Evolutionary conservation across 2,888 invertebrate genomes (phyloP).

Genomic region (Ceraclea dissimilis): DNA sequence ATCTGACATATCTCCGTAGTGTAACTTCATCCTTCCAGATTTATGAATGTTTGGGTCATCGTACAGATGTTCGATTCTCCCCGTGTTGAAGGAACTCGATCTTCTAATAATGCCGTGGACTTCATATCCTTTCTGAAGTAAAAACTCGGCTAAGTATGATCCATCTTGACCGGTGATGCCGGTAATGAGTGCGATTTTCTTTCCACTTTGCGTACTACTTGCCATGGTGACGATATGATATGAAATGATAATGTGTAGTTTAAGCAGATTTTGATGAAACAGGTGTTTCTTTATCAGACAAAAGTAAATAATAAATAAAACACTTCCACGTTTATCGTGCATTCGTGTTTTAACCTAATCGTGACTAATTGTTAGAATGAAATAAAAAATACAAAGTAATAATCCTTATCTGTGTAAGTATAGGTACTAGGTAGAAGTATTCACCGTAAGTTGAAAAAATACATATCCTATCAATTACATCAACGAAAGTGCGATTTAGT

Average conservation of each 20-base stretch:
- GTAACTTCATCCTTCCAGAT: conserved; percentile 84
- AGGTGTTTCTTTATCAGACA: not conserved
- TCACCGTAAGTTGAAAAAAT: no score
- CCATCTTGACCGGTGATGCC: conserved; percentile 99
- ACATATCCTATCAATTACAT: no score
- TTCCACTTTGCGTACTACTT: conserved; percentile 24
- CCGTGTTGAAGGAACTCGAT: conserved; percentile 94
- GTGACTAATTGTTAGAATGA: not conserved
- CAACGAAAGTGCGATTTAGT: no score
- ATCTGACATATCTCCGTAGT: conserved; percentile 98
- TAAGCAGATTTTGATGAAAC: not conserved
- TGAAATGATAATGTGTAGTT: not conserved
- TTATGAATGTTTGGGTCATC: conserved; percentile 82
- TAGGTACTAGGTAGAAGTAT: no score
- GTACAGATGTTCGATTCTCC: conserved; percentile 92
- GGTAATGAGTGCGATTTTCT: conserved; percentile 83
- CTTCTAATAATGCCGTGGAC: conserved; percentile 95
- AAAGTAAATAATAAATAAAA: not conserved
- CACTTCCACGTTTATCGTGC: not conserved
- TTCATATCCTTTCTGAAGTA: conserved; percentile 85
- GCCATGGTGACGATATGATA: conserved; percentile 1
- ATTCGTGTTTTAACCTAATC: not conserved
- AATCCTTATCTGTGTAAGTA: no score
- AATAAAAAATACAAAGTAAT: no score
- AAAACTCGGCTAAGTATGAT: conserved; percentile 91